Evolutionary conservation across 2,113 vertebrate genomes (phyloP), one percentile per base, ranked within the genome.

Genomic region (Psilopsiagon aurifrons): DNA sequence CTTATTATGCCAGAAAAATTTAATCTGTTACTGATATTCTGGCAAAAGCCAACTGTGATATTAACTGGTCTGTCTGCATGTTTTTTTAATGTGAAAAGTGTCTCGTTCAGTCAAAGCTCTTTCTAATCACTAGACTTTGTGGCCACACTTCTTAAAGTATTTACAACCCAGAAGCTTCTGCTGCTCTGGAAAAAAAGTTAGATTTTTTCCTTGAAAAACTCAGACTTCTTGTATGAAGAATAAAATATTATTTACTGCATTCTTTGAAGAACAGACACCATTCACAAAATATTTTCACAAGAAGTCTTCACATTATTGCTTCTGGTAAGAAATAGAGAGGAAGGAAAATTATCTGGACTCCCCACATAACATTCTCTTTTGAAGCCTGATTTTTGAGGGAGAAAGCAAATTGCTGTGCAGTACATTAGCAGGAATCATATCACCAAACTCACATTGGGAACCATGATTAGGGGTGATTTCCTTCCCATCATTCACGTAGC

Each of bases 1-100:
- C 69, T 93, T 88, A 79, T 18, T 47, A 52, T 76, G 14, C 63
- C 77, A 83, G 39, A 31, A 79, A 89, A 94, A 59, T 39, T 10
- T 8, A 29, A 18, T 23, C 13, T 14, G 39, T 47, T 64, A 79
- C 13, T 70, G 15, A 39, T 29, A 39, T 57, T 92, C 78, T 55
- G 75, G 24, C 44, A 84, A 89, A 82, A 57, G 52, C 47, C 73
- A 67, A 82, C 75, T n/a, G 81, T 13, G 51, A 29, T 64, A 23
- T 47, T 82, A 89, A 66, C 44, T 47, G 33, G 33, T 63, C 35
- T 64, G 35, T 28, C 64, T 12, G 23, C 2, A 11, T 13, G 47
- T 44, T 92, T 24, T 86, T 85, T 66, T 49, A 92, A 78, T 43
- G 41, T 62, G 64, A 86, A 37, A 77, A 62, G 44, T 8, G 8